Evolutionary conservation across 2,113 vertebrate species (phyloP).

Genomic region (Thryonomys swinderianus): DNA sequence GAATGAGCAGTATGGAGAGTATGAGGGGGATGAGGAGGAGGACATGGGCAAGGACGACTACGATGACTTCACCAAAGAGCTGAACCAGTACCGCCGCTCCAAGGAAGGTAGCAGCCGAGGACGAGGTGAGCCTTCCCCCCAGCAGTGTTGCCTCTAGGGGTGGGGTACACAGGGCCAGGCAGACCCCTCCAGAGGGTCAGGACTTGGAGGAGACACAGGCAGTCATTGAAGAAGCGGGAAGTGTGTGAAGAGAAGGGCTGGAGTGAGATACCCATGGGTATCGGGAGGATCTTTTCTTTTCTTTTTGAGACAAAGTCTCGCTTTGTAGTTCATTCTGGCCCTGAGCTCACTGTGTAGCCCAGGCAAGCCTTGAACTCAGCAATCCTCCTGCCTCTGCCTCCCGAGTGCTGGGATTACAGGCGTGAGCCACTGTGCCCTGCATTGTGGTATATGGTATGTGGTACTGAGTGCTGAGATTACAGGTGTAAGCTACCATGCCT

Average conservation of each 20-base stretch:
- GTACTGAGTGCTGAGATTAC: no score
- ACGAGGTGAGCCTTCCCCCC: slow-evolving; percentile 78
- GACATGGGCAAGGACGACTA: slow-evolving; percentile 93
- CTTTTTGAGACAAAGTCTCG: no score
- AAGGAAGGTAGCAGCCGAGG: slow-evolving; percentile 91
- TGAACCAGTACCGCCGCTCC: slow-evolving; percentile 94
- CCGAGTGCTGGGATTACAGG: no score
- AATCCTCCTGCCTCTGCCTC: no score
- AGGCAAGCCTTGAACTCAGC: no score
- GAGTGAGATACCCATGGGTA: neutral
- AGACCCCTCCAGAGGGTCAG: rapidly evolving
- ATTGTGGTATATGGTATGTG: no score
- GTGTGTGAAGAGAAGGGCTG: rapidly evolving
- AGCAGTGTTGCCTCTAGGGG: rapidly evolving
- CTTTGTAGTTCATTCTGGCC: no score
- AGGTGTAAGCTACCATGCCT: no score
- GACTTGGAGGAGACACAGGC: neutral
- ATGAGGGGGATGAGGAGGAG: slow-evolving; percentile 93
- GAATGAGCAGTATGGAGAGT: slow-evolving; percentile 89
- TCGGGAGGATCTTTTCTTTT: neutral
- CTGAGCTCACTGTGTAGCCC: no score
- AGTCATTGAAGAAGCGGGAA: neutral
- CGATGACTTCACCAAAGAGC: slow-evolving; percentile 95
- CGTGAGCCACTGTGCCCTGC: no score
- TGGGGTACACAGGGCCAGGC: neutral